Percentiles rank a stretch among this genome's conserved stretches.
These are phyloP conservation scores for Chelonoidis abingdonii DNA, from an alignment of 2,113 vertebrate genomes.

Conservation along the genomic window DNA sequence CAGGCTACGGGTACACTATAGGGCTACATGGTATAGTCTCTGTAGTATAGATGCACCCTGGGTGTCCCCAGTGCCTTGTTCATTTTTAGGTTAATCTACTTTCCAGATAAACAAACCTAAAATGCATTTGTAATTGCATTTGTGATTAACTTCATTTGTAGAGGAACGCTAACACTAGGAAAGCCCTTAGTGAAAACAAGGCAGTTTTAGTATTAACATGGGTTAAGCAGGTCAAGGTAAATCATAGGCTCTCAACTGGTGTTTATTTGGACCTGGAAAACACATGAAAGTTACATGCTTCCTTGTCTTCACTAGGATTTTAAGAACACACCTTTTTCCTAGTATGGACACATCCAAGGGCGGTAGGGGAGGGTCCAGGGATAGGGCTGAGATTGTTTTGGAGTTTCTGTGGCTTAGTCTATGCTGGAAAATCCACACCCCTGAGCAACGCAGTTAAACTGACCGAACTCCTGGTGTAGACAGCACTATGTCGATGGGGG, in stretches of 20 bases:
- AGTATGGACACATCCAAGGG: not conserved
- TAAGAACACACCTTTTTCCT: not conserved
- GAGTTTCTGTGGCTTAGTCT: not conserved
- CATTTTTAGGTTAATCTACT: not conserved
- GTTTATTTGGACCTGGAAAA: not conserved
- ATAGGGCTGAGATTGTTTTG: not conserved
- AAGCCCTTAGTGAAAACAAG: constrained; percentile 5
- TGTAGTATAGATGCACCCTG: not conserved
- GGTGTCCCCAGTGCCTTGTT: not conserved
- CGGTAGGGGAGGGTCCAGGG: not conserved
- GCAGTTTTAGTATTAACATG: not conserved
- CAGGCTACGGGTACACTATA: not conserved
- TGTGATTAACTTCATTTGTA: not conserved
- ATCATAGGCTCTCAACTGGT: not conserved
- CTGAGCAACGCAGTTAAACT: not conserved
- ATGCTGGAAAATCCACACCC: not conserved
- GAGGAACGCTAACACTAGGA: constrained; percentile 18
- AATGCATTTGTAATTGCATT: not conserved
- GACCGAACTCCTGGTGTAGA: no score
- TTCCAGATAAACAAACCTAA: not conserved
- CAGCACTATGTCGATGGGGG: not conserved
- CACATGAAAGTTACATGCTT: accelerated
- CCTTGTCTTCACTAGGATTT: not conserved
- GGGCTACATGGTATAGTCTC: not conserved
- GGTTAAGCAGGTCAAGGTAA: constrained; percentile 1